Conservation (phyloP, 2,888 invertebrate species). For the Tinea pellionella region DNA sequence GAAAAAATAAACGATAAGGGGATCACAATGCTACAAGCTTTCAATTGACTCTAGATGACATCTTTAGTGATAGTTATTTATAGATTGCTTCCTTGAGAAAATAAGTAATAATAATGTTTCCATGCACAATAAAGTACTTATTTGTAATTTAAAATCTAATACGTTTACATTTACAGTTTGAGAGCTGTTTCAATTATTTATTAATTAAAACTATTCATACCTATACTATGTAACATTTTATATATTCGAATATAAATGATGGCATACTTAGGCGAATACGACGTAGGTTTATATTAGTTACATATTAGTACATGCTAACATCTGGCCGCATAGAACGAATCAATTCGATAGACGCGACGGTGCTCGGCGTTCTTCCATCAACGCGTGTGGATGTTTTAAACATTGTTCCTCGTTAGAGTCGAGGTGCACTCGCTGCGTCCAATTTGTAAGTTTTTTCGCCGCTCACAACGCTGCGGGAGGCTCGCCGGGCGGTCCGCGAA, state of each 20-base stretch:
- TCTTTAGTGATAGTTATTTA: not conserved
- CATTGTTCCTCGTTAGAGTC: conserved; percentile 34
- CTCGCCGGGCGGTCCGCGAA: conserved; percentile 42
- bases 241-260: too few species aligned
- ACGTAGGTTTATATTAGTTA: too few species aligned
- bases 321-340: not conserved
- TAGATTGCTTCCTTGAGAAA: not conserved
- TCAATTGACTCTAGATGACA: not conserved
- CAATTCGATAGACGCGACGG: not conserved
- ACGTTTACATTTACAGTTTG: too few species aligned
- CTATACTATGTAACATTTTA: too few species aligned
- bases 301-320: too few species aligned
- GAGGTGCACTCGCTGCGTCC: conserved; percentile 15
- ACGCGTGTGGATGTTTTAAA: conserved; percentile 28
- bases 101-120: not conserved
- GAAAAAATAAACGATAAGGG: not conserved
- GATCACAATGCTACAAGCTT: not conserved
- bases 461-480: conserved; percentile 36
- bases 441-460: conserved; percentile 41
- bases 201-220: too few species aligned
- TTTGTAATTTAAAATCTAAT: too few species aligned
- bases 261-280: too few species aligned
- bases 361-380: not conserved
- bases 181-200: too few species aligned
- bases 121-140: not conserved